Conservation (phyloP, 2,888 invertebrate genomes). For the Drosophila subsilvestris region DNA sequence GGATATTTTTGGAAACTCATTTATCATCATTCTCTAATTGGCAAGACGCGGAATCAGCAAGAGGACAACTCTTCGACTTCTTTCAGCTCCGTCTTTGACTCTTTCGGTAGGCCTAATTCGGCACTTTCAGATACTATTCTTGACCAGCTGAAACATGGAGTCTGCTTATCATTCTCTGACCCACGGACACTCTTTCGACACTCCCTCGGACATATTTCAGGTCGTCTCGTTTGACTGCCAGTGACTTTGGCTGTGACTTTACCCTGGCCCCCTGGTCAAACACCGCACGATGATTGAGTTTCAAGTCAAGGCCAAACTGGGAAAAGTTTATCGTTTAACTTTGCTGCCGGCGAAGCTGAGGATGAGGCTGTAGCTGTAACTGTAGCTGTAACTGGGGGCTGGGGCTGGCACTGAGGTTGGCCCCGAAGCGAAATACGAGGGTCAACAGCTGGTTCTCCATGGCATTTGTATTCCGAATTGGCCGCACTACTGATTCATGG, state of each 20-base stretch:
- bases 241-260: constrained; percentile 10
- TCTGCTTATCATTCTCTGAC: background rate
- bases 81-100: background rate
- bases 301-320: constrained; percentile 43
- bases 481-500: constrained; percentile 63
- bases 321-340: constrained; percentile 47
- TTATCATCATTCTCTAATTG: too few species aligned
- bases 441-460: constrained; percentile 26
- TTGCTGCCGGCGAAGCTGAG: constrained; percentile 10
- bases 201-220: constrained; percentile 7
- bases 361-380: background rate
- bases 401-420: background rate
- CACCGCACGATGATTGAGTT: constrained; percentile 40
- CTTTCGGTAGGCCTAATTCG: background rate
- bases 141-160: background rate
- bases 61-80: too few species aligned
- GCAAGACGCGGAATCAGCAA: background rate
- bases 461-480: constrained; percentile 57
- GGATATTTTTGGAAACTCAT: too few species aligned
- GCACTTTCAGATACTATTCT: background rate
- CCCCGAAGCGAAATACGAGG: constrained; percentile 1
- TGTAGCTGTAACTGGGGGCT: background rate
- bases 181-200: background rate
- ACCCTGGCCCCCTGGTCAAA: constrained; percentile 32
- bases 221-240: constrained; percentile 15